A percentile compares a stretch with the other conserved stretches of the same genome.
These are phyloP conservation scores for Phalacrocorax brasilianus DNA, from an alignment of 2,113 vertebrate species.

Conservation along the genomic window DNA sequence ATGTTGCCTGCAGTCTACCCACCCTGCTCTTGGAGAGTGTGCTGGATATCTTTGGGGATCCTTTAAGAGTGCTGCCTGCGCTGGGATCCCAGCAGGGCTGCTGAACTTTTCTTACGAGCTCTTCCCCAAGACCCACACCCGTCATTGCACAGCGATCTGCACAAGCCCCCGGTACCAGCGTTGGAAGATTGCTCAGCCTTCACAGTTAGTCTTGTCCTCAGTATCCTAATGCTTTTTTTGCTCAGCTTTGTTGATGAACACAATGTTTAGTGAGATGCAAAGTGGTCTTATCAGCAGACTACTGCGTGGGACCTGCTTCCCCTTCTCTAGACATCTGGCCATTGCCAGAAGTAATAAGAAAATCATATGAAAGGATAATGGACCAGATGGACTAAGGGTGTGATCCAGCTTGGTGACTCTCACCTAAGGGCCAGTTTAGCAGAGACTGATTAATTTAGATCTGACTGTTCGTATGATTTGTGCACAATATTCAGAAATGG, in stretches of 20 bases:
- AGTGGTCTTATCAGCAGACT: not conserved
- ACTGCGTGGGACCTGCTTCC: not conserved
- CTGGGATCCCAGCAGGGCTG: not conserved
- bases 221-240: not conserved
- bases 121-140: not conserved
- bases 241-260: not conserved
- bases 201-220: not conserved
- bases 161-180: fast-evolving
- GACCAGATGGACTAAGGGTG: slow-evolving; percentile 59
- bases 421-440: slow-evolving; percentile 49
- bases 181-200: not conserved
- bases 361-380: slow-evolving; percentile 48
- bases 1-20: not conserved
- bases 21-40: not conserved
- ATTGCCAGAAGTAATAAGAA: slow-evolving; percentile 44
- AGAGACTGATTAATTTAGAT: slow-evolving; percentile 39
- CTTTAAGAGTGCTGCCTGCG: not conserved
- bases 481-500: slow-evolving; percentile 1
- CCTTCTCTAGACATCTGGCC: slow-evolving; percentile 47
- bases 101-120: not conserved
- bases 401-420: slow-evolving; percentile 31
- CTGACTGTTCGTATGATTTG: slow-evolving; percentile 38
- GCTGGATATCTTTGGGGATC: not conserved
- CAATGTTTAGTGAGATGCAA: slow-evolving; percentile 10
- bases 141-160: not conserved